phyloP scores from a whole-genome alignment of 2,797 vertebrate genomes.

The Tarsius wallacei region DNA sequence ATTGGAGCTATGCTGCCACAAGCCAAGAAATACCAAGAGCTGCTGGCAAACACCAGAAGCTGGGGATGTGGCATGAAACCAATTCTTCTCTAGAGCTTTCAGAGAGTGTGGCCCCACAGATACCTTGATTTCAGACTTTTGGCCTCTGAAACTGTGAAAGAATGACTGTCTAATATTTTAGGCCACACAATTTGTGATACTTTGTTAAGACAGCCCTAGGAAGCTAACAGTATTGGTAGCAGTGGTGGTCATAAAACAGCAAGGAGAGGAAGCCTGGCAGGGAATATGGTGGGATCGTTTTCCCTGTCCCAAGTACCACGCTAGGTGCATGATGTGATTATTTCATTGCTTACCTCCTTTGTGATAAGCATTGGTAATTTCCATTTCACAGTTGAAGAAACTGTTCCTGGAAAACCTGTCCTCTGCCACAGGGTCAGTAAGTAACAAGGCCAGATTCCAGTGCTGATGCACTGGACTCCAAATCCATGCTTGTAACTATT shows the following conservation, averaged over 20 bases:
- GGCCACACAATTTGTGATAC: neutral
- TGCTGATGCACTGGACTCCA: neutral
- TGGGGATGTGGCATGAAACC: rapidly evolving
- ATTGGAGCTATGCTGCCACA: rapidly evolving
- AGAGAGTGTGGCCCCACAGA: neutral
- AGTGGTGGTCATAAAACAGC: neutral
- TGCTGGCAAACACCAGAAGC: neutral
- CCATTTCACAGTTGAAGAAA: neutral
- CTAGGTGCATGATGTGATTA: neutral
- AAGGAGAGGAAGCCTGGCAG: neutral
- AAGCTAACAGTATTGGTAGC: neutral
- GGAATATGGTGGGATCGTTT: neutral
- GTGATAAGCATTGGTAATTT: neutral
- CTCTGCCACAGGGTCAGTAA: neutral
- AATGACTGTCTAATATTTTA: neutral
- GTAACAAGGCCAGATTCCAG: neutral
- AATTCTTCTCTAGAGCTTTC: neutral
- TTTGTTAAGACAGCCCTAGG: neutral
- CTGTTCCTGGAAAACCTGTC: neutral
- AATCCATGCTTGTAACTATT: neutral
- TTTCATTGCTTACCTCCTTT: neutral
- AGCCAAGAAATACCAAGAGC: neutral
- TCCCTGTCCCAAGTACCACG: no score
- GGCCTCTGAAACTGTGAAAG: neutral
- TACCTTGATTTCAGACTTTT: neutral